A percentile compares a stretch with the other conserved stretches of the same genome.
phyloP scores from a whole-genome alignment of 2,113 vertebrate species.

The Atrichornis clamosus region DNA sequence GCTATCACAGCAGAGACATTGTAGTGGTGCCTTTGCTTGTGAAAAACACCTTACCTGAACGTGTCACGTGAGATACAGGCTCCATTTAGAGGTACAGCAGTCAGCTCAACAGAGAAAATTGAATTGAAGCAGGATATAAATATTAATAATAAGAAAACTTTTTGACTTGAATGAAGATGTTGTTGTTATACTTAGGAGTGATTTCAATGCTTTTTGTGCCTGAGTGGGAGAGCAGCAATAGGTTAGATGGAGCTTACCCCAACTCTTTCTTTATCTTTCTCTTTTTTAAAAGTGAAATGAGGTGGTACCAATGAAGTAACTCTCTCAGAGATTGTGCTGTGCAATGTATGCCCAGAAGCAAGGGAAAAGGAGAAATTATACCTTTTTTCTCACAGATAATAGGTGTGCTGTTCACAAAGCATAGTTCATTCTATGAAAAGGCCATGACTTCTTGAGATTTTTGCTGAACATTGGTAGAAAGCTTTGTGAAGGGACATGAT shows the following conservation, averaged over 20 bases:
- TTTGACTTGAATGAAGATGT: not conserved
- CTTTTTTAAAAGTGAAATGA: not conserved
- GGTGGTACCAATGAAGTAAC: not conserved
- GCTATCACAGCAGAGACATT: not conserved
- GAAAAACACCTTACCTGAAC: not conserved
- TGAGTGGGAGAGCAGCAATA: not conserved
- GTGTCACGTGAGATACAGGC: not conserved
- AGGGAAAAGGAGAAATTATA: not conserved
- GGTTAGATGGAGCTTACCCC: not conserved
- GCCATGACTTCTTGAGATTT: not conserved
- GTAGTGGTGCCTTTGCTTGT: not conserved
- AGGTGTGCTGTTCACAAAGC: not conserved
- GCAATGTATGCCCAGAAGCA: not conserved
- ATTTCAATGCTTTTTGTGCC: not conserved
- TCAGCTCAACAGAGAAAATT: not conserved
- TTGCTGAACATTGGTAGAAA: not conserved
- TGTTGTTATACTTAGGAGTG: not conserved
- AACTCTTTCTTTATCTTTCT: not conserved
- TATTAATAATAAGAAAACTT: not conserved
- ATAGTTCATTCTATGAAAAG: not conserved
- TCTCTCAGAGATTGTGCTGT: not conserved
- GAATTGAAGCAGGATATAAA: not conserved
- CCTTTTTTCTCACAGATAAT: not conserved
- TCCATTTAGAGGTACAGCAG: not conserved
- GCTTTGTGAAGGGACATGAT: not conserved